Conservation (phyloP, 2,888 invertebrate genomes). For the Aquatica leii region DNA sequence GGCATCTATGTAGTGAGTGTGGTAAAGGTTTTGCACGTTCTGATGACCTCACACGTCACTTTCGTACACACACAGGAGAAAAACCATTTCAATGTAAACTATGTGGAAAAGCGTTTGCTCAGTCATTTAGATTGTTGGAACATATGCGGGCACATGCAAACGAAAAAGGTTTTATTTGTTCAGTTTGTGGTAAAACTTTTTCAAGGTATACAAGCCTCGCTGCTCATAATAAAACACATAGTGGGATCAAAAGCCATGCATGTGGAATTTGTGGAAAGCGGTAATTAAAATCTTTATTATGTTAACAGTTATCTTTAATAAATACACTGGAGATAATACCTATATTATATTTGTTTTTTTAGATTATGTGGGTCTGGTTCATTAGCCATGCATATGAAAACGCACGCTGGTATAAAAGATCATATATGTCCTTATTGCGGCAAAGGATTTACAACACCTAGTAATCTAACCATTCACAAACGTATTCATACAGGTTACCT, state of each 20-base stretch:
- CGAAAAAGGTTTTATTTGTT: conserved; percentile 57
- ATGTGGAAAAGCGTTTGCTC: conserved; percentile 58
- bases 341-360: conserved; percentile 32
- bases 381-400: conserved; percentile 62
- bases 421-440: conserved; percentile 58
- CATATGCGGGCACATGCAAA: conserved; percentile 59
- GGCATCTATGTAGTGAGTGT: conserved; percentile 58
- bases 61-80: conserved; percentile 59
- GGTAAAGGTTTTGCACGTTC: conserved; percentile 59
- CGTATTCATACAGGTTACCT: conserved; percentile 58
- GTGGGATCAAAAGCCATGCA: conserved; percentile 55
- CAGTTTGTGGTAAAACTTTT: conserved; percentile 59
- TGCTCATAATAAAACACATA: conserved; percentile 58
- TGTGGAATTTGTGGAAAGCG: conserved; percentile 59
- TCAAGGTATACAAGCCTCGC: conserved; percentile 56
- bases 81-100: conserved; percentile 58
- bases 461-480: conserved; percentile 58
- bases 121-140: conserved; percentile 56
- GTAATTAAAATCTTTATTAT: conserved; percentile 44
- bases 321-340: neutral
- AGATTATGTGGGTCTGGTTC: conserved; percentile 59
- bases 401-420: conserved; percentile 60
- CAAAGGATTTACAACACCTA: conserved; percentile 58
- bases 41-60: conserved; percentile 57
- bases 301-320: too few species aligned